Base-by-base conservation (phyloP, 1,140 invertebrate species). In the Megalonaias nervosa region DNA sequence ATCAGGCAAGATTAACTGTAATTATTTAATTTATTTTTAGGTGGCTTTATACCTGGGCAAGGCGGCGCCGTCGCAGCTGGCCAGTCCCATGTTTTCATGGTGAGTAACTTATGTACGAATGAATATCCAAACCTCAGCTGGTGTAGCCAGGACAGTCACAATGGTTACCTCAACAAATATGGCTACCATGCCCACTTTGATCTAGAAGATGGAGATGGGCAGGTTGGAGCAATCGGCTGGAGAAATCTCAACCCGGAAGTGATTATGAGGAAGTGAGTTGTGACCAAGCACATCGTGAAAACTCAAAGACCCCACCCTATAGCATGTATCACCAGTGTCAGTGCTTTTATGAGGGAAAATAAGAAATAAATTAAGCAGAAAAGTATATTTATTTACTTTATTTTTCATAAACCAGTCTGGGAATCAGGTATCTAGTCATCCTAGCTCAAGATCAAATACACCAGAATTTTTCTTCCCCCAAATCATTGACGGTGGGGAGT, bases 151-250 rank as follows among this genome's bases (percentile, higher is more conserved):
- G 31, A 64, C 60, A 17, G 5, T 3, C 19, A 55, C 14, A 80
- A 82, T 60, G 64, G 69, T 5, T 74, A 79, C 6, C 16, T 23
- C 1, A 84, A 83, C 71, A 67, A 74, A 17, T 80, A 83, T 57
- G 86, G 86, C 4, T 87, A 87, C 67, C 79, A 72, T 55, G 71
- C 75, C 1, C 86, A 87, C 57, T 85, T 87, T 74, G 86, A 87
- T 57, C 77, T 87, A 16, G 83, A 85, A 80, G 80, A 87, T 73
- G 79, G 77, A 12, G 77, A 65, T 0, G 71, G 71, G 19, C 78
- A 86, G 57, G 55, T 80, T 0, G 26, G 6, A 13, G 57, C 38
- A 23, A n/a, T 84, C 1, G 84, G 84, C 16, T 86, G 84, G 86
- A 55, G 74, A 59, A 15, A n/a, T 17, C 78, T 80, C 11, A 87